phyloP scores from a whole-genome alignment of 1,140 invertebrate genomes.

The Rhyacophila brunnea region DNA sequence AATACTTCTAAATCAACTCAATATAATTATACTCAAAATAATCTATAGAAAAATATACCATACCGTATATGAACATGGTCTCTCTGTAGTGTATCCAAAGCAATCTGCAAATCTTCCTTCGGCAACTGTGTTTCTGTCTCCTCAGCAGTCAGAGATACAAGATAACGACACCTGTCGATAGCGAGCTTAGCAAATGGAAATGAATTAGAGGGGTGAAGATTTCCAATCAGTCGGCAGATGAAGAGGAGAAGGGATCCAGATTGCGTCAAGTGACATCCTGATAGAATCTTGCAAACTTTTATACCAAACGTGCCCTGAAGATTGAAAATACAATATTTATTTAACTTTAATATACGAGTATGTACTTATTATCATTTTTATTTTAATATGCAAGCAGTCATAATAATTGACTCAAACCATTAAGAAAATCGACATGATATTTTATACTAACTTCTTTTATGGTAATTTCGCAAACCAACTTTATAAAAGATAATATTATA shows the following conservation, averaged over 20 bases:
- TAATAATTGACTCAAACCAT: no score
- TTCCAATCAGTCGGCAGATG: slow-evolving; percentile 48
- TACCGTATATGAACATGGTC: slow-evolving; percentile 47
- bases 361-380: no score
- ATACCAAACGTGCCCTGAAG: slow-evolving; percentile 49
- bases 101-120: slow-evolving; percentile 51
- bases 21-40: no score
- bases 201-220: slow-evolving; percentile 44
- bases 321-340: background rate
- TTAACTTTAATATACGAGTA: background rate
- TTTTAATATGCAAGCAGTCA: no score
- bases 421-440: no score
- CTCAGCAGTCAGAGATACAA: slow-evolving; percentile 39
- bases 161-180: slow-evolving; percentile 41
- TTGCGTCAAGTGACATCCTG: slow-evolving; percentile 44
- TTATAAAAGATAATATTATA: no score
- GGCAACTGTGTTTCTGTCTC: slow-evolving; percentile 39
- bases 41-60: slow-evolving; percentile 22
- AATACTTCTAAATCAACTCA: no score
- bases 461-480: no score
- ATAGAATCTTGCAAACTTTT: slow-evolving; percentile 47
- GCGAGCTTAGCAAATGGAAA: slow-evolving; percentile 44
- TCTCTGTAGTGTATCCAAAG: slow-evolving; percentile 47
- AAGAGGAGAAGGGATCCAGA: slow-evolving; percentile 49
- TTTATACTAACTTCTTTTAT: no score